Percentiles rank a stretch among this genome's conserved stretches.
phyloP scores from a whole-genome alignment of 2,797 vertebrate species.

The Borostomias antarcticus region DNA sequence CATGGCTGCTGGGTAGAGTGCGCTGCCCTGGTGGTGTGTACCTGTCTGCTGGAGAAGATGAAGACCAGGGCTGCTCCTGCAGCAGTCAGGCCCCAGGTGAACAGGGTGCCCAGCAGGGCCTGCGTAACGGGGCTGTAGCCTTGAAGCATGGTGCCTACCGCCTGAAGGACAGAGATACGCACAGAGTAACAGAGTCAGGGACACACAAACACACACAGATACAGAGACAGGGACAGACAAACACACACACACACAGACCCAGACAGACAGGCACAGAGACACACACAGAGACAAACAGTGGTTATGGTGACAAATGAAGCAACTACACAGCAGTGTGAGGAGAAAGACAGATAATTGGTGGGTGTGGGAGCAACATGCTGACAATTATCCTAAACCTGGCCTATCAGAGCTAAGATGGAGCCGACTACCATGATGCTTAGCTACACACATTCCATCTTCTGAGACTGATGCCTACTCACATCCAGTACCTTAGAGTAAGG shows the following conservation, averaged over 20 bases:
- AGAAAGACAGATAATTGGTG: no score
- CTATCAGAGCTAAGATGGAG: no score
- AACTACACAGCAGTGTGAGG: no score
- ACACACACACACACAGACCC: neutral
- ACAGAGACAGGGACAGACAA: neutral
- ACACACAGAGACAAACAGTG: neutral
- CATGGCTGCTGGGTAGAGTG: no score
- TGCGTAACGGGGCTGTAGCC: constrained; percentile 83
- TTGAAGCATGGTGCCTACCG: constrained; percentile 77
- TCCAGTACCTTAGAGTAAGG: no score
- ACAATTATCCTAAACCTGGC: no score
- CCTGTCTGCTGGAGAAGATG: constrained; percentile 88
- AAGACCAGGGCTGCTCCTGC: constrained; percentile 91
- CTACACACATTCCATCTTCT: no score
- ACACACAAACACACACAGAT: neutral
- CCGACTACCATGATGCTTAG: no score
- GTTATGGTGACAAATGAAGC: no score
- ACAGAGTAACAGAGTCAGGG: neutral
- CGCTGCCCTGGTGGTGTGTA: no score
- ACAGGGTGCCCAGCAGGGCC: constrained; percentile 88
- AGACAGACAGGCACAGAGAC: neutral
- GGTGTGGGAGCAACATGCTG: no score
- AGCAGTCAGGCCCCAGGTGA: constrained; percentile 94
- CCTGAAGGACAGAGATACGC: neutral
- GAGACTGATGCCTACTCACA: no score